Evolutionary conservation across 2,113 vertebrate species (phyloP).

Genomic region (Solea senegalensis): DNA sequence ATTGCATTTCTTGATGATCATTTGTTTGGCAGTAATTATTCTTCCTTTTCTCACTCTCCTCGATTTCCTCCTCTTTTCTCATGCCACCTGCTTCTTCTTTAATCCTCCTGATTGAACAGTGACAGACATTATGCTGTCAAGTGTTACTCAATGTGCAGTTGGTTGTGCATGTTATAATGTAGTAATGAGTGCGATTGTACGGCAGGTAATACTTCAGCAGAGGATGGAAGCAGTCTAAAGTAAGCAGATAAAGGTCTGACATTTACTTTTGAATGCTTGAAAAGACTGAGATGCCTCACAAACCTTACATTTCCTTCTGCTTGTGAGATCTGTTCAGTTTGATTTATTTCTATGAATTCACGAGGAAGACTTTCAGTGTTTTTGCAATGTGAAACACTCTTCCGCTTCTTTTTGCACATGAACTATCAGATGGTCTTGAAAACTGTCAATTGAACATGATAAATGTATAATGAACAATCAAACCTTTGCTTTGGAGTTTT

Average conservation of each 20-base stretch:
- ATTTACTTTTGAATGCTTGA: too few relatives aligned
- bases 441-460: not conserved
- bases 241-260: too few relatives aligned
- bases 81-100: constrained; percentile 15
- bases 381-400: not conserved
- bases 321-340: not conserved
- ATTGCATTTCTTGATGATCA: not conserved
- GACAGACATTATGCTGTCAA: too few relatives aligned
- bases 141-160: too few relatives aligned
- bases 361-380: not conserved
- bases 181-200: too few relatives aligned
- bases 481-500: not conserved
- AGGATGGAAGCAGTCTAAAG: too few relatives aligned
- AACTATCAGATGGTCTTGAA: not conserved
- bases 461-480: not conserved
- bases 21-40: not conserved
- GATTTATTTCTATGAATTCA: not conserved
- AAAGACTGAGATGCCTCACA: too few relatives aligned
- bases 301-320: not conserved
- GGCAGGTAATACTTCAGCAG: too few relatives aligned
- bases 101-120: not conserved
- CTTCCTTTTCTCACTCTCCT: not conserved
- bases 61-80: not conserved
- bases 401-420: not conserved
- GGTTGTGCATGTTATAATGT: too few relatives aligned